Evolutionary conservation across 2,797 vertebrate species (phyloP), one percentile per base, ranked within the genome.

Genomic region (Tiaroga cobitis): DNA sequence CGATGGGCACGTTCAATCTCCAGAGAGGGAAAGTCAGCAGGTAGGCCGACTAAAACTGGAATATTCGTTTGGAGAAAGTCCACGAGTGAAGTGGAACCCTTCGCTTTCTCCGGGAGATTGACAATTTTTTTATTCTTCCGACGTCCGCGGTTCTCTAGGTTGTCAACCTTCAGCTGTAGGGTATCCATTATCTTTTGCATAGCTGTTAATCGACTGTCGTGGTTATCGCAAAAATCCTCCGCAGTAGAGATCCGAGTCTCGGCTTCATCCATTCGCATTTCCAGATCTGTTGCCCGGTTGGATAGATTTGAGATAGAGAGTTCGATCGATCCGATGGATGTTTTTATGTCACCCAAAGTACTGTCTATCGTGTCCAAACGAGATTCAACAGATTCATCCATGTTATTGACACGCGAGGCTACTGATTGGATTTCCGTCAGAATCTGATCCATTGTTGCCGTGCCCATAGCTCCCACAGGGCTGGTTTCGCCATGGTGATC

Each of bases 391-490:
- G 77, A 65, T 41, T 63, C 59, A 65, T 80, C 39, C 61, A 80
- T 67, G n/a, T 67, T 67, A 32, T 80, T 80, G 3, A 79, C 51
- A 3, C n/a, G 15, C 0, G 39, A 43, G 8, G 77, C 59, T 5
- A 80, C 77, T 32, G 77, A 65, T 32, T 46, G 65, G 15, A 80
- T 34, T 68, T 68, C n/a, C 8, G 6, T 16, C 21, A 75, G 2
- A 46, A 83, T 83, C 54, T 83, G 81, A 18, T 46, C 81, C 39
- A n/a, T 63, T 16, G 70, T 75, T 37, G 18, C 39, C 74, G 13
- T 59, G 51, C 21, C 19, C 6, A 5, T 65, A 32, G 26, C 7
- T 5, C 24, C 81, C 3, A 37, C 8, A 4, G n/a, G 0, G 4
- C 29, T n/a, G 34, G 34, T 34, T 34, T 34, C 34, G 34, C 34